Evolutionary conservation across 2,797 vertebrate species (phyloP).

Genomic region (Lophius americanus): DNA sequence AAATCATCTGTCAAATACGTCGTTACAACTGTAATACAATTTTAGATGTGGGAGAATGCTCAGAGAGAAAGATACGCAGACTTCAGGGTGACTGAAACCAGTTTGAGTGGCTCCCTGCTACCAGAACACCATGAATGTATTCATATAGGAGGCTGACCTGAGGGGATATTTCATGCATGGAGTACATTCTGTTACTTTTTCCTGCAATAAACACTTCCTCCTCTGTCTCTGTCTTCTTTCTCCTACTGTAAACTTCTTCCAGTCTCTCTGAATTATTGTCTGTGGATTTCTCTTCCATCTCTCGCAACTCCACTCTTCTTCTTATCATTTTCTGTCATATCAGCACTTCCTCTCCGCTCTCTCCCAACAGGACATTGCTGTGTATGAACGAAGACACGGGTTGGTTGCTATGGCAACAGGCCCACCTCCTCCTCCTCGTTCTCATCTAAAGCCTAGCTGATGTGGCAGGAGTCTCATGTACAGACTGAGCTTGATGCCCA

Average conservation of each 20-base stretch:
- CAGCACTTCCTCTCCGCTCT: constrained; percentile 24
- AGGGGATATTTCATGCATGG: neutral
- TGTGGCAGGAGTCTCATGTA: constrained; percentile 31
- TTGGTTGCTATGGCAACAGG: constrained; percentile 41
- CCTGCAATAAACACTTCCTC: neutral
- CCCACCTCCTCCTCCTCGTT: constrained; percentile 8
- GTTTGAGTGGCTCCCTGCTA: neutral
- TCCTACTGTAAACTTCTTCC: neutral
- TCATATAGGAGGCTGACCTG: neutral
- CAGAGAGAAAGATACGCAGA: too few relatives aligned
- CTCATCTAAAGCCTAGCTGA: neutral
- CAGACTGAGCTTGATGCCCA: neutral
- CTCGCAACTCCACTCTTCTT: neutral
- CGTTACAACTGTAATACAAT: too few relatives aligned
- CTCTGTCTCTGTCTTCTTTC: neutral
- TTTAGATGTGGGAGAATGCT: too few relatives aligned
- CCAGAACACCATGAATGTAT: neutral
- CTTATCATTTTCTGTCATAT: constrained; percentile 21
- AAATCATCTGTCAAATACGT: too few relatives aligned
- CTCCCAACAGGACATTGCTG: constrained; percentile 12
- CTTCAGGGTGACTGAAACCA: neutral
- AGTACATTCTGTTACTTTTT: neutral
- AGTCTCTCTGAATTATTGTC: constrained; percentile 2
- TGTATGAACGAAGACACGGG: constrained; percentile 25
- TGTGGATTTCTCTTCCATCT: neutral